These are phyloP conservation scores for Aphodius granarius DNA, from an alignment of 2,888 invertebrate genomes.

Conservation along the genomic window DNA sequence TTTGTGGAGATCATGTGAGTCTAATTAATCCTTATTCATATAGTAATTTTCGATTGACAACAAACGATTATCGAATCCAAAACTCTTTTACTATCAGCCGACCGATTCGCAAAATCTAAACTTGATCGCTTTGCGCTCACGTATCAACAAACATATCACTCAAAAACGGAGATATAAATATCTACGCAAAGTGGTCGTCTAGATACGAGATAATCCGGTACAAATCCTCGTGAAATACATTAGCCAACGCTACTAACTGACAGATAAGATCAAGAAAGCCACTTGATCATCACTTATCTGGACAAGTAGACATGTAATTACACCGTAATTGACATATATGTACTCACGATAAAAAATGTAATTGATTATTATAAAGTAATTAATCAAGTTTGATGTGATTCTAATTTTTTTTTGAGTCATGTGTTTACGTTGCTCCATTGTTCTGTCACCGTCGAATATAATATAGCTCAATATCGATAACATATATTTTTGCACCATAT, in stretches of 20 bases:
- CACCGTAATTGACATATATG: conserved; percentile 29
- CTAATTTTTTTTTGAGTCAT: not conserved
- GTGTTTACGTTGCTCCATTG: not conserved
- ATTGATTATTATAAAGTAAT: conserved; percentile 29
- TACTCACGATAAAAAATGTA: conserved; percentile 24
- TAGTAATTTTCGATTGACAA: not conserved
- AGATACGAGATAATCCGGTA: not conserved
- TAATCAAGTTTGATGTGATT: conserved; percentile 19
- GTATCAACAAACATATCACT: not conserved
- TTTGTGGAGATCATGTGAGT: not conserved
- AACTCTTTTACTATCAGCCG: not conserved
- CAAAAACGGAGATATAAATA: not conserved
- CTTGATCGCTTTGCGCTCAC: not conserved
- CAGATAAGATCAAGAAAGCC: conserved; percentile 26
- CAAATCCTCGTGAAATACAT: conserved; percentile 2
- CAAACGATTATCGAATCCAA: not conserved
- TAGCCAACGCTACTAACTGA: not conserved
- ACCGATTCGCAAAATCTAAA: not conserved
- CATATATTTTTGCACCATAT: not conserved
- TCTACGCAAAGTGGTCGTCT: not conserved
- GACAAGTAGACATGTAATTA: conserved; percentile 31
- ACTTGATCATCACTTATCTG: conserved; percentile 28
- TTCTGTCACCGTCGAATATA: not conserved
- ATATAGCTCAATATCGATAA: not conserved
- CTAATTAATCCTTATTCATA: not conserved